Evolutionary conservation across 2,888 invertebrate species (phyloP).

Genomic region (Heliconius aoede): DNA sequence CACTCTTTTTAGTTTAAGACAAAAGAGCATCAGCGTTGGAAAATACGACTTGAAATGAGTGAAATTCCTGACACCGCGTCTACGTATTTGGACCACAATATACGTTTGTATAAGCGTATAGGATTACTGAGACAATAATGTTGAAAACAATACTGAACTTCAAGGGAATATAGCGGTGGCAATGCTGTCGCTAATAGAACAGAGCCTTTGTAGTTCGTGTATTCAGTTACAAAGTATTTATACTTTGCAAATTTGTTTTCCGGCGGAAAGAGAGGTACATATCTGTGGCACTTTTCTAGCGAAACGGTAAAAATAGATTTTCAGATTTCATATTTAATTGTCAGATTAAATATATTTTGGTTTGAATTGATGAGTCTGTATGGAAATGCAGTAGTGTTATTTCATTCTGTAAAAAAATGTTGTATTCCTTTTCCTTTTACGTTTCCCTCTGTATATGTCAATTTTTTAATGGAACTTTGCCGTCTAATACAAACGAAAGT

Average conservation of each 20-base stretch:
- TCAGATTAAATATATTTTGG: too few relatives aligned
- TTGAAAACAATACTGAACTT: conserved; percentile 24
- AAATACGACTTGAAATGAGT: conserved; percentile 35
- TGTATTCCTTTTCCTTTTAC: not conserved
- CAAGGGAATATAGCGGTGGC: conserved; percentile 14
- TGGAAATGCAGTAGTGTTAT: not conserved
- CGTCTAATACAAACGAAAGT: not conserved
- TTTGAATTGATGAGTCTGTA: not conserved
- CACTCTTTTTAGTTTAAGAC: conserved; percentile 46
- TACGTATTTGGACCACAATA: conserved; percentile 22
- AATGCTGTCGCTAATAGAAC: not conserved
- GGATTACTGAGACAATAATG: conserved; percentile 17
- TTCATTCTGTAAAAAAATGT: not conserved
- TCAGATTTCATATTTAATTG: too few relatives aligned
- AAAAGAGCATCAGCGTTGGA: conserved; percentile 38
- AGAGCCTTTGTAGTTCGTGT: not conserved
- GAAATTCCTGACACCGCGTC: conserved; percentile 31
- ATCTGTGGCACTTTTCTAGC: too few relatives aligned
- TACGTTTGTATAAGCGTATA: conserved; percentile 22
- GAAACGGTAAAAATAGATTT: too few relatives aligned
- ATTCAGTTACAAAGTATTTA: not conserved
- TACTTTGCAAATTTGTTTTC: not conserved
- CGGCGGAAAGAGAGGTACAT: not conserved
- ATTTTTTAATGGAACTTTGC: conserved; percentile 1
- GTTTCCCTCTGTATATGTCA: not conserved